Evolutionary conservation across 2,888 invertebrate genomes (phyloP), one percentile per base, ranked within the genome.

Genomic region (Perithous albicinctus): DNA sequence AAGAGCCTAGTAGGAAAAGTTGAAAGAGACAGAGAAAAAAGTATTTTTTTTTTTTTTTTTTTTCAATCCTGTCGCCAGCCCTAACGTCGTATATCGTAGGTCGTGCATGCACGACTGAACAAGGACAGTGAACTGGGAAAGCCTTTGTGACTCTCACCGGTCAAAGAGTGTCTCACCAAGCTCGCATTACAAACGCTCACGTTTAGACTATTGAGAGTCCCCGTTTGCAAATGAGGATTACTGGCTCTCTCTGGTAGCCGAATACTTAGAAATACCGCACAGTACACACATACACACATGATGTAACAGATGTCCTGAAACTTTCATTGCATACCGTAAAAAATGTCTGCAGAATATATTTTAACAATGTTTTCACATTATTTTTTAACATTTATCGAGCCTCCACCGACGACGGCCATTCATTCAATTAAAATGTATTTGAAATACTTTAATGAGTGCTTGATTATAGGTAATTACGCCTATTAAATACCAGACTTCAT

Each of bases 71-170:
- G 43, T 54, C 51, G 67, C 7, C n/a, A 10, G 32, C 3, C 12
- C 7, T n/a, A 2, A 35, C 51, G 35, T 51, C 67, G 23, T 51
- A n/a, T 20, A 69, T 51, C 51, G 51, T 23, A 69, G 51, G 51
- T 69, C 23, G 67, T n/a, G 51, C 54, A 38, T 69, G 51, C 67
- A 38, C 51, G 38, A 54, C 67, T 26, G 67, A 69, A 23, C 35
- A 51, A 18, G 67, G 38, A 51, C 43, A 35, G 54, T 38, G 23
- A 23, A 32, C 67, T 54, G 18, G 41, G 29, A 38, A 10, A 70
- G 38, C 23, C 70, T 56, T 70, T 70, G 54, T 70, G 56, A 54
- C 56, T 56, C 38, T 70, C 23, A 56, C 54, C 29, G 56, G 26
- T 54, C 56, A 56, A 70, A 70, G 70, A 41, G 41, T 26, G 41